phyloP scores from a whole-genome alignment of 64 coral and sea anemone species.

The Orbicella faveolata region DNA sequence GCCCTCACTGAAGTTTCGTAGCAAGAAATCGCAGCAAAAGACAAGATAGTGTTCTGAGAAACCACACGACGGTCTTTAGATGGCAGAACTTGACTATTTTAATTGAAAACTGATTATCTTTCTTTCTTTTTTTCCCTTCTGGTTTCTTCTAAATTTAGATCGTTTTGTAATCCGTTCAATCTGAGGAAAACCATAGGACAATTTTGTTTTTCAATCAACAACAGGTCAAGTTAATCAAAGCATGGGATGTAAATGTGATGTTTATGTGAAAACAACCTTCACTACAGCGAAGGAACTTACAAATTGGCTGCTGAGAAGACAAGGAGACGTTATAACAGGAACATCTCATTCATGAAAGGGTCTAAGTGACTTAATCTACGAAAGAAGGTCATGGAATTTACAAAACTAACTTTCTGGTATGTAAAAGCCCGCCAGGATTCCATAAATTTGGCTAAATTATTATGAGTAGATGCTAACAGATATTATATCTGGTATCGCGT shows the following conservation, averaged over 20 bases:
- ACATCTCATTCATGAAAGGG: background rate
- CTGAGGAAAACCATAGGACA: background rate
- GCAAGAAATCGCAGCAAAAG: too few relatives aligned
- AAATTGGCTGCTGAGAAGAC: background rate
- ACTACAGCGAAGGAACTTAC: background rate
- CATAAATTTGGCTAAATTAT: too few relatives aligned
- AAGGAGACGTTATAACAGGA: background rate
- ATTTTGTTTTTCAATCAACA: constrained; percentile 9
- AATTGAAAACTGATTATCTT: too few relatives aligned
- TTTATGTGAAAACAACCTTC: background rate
- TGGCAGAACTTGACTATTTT: too few relatives aligned
- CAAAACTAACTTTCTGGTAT: background rate
- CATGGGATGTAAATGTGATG: background rate
- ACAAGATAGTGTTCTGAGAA: too few relatives aligned
- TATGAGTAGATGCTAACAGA: too few relatives aligned
- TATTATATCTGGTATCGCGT: too few relatives aligned
- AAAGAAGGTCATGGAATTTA: background rate
- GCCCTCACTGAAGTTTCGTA: too few relatives aligned
- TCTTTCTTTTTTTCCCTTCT: too few relatives aligned
- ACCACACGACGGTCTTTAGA: too few relatives aligned
- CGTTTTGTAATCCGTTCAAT: too few relatives aligned
- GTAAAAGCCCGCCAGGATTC: background rate
- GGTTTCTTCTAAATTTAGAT: too few relatives aligned
- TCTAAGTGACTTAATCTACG: background rate
- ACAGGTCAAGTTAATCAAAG: constrained; percentile 1